These are phyloP conservation scores for Brachymystax lenok DNA, from an alignment of 2,797 vertebrate species.

Conservation along the genomic window DNA sequence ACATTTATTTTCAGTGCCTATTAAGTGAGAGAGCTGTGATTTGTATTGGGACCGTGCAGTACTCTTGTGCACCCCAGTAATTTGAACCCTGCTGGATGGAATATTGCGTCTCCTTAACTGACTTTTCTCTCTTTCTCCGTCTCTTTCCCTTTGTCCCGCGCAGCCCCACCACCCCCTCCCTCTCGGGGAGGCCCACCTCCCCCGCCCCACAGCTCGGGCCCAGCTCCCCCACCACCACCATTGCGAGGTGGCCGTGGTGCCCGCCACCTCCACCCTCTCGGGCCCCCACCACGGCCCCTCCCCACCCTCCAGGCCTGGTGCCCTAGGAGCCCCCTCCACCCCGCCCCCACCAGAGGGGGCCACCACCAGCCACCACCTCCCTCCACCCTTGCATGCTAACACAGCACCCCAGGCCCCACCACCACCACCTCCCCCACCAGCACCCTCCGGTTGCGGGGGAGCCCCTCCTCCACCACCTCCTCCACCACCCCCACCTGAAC, in stretches of 20 bases:
- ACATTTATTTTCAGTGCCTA: too few relatives aligned
- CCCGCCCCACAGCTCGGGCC: constrained; percentile 82
- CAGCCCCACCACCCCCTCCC: constrained; percentile 91
- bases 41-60: neutral
- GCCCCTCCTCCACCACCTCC: constrained; percentile 77
- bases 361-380: constrained; percentile 69
- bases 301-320: constrained; percentile 85
- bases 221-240: constrained; percentile 79
- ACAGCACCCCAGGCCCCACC: constrained; percentile 64
- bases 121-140: neutral
- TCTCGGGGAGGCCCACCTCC: constrained; percentile 84
- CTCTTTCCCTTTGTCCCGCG: constrained; percentile 23
- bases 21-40: neutral
- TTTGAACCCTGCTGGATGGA: neutral
- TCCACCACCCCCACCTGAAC: constrained; percentile 74
- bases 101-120: neutral
- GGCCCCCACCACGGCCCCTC: constrained; percentile 86
- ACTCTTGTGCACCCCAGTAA: neutral
- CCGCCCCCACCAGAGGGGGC: constrained; percentile 69
- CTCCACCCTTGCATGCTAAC: constrained; percentile 70
- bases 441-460: constrained; percentile 46
- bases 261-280: constrained; percentile 88
- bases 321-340: constrained; percentile 82
- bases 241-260: constrained; percentile 80
- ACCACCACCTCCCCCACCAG: constrained; percentile 77